Conservation (phyloP, 2,113 vertebrate species). For the Forbesichthys agassizii region DNA sequence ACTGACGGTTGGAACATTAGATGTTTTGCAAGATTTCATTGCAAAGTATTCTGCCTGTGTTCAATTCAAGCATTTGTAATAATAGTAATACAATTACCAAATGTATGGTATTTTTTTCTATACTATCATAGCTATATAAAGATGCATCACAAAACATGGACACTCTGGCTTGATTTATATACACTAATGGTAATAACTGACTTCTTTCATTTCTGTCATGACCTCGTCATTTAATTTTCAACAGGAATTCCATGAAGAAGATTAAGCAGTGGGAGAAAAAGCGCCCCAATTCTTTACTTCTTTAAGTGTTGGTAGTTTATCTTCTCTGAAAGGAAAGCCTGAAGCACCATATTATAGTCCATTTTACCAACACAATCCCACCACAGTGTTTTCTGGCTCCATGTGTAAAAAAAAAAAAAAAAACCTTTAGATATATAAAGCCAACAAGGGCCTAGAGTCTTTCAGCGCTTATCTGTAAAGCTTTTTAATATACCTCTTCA, state of each 20-base stretch:
- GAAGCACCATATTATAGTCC: slow-evolving; percentile 62
- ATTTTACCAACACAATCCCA: slow-evolving; percentile 58
- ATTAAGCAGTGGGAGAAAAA: slow-evolving; percentile 29
- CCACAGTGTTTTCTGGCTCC: slow-evolving; percentile 46
- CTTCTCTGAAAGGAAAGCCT: slow-evolving; percentile 56
- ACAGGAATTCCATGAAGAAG: slow-evolving; percentile 40
- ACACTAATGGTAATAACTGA: background rate
- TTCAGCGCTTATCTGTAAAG: slow-evolving; percentile 75
- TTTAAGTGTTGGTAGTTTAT: slow-evolving; percentile 65
- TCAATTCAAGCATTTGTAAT: no score
- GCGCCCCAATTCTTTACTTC: slow-evolving; percentile 44
- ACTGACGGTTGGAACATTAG: no score
- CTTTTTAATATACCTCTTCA: slow-evolving; percentile 75
- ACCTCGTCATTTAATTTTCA: slow-evolving; percentile 39
- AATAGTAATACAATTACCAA: no score
- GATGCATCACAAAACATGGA: no score
- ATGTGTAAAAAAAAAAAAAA: slow-evolving; percentile 14
- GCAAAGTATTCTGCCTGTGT: no score
- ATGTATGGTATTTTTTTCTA: no score
- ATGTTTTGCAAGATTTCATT: no score
- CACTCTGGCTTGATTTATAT: slow-evolving; percentile 29
- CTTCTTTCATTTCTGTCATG: slow-evolving; percentile 32
- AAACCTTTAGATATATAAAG: background rate
- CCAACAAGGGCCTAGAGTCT: slow-evolving; percentile 58
- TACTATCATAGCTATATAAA: no score